phyloP scores from a whole-genome alignment of 2,797 vertebrate genomes.

The Esox lucius region DNA sequence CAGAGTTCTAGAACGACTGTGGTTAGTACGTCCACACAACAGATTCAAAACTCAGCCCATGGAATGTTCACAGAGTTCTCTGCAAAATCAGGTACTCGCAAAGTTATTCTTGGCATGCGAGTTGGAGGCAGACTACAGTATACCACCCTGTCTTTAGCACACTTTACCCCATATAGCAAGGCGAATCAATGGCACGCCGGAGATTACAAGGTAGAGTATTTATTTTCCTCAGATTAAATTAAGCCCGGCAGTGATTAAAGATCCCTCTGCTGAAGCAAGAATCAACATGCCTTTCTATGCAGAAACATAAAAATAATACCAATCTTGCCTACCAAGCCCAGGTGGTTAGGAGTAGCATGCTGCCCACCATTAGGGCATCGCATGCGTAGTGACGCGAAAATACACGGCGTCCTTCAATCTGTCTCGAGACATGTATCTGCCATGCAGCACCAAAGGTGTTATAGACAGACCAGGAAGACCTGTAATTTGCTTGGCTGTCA shows the following conservation, averaged over 20 bases:
- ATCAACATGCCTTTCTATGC: conserved; percentile 44
- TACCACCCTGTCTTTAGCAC: conserved; percentile 32
- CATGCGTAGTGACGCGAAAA: conserved; percentile 32
- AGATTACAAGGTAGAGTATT: conserved; percentile 39
- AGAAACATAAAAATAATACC: conserved; percentile 17
- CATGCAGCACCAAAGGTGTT: conserved; percentile 59
- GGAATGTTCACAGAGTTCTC: conserved; percentile 29
- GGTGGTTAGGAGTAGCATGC: conserved; percentile 44
- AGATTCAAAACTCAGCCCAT: neutral
- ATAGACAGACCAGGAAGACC: conserved; percentile 61
- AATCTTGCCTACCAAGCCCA: conserved; percentile 43
- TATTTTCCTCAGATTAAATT: conserved; percentile 47
- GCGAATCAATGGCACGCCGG: conserved; percentile 25
- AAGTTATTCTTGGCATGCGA: conserved; percentile 58
- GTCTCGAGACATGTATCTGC: conserved; percentile 51
- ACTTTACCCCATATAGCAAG: conserved; percentile 22
- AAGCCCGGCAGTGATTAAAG: conserved; percentile 47
- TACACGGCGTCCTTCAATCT: conserved; percentile 28
- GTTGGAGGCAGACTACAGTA: conserved; percentile 33
- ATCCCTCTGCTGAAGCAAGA: conserved; percentile 61
- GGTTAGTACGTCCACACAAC: conserved; percentile 24
- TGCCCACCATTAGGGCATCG: conserved; percentile 64
- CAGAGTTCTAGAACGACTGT: conserved; percentile 25
- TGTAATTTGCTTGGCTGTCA: conserved; percentile 74
- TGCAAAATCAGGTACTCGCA: conserved; percentile 47